phyloP scores from a whole-genome alignment of 2,797 vertebrate genomes.

The Pantherophis vulpinus region DNA sequence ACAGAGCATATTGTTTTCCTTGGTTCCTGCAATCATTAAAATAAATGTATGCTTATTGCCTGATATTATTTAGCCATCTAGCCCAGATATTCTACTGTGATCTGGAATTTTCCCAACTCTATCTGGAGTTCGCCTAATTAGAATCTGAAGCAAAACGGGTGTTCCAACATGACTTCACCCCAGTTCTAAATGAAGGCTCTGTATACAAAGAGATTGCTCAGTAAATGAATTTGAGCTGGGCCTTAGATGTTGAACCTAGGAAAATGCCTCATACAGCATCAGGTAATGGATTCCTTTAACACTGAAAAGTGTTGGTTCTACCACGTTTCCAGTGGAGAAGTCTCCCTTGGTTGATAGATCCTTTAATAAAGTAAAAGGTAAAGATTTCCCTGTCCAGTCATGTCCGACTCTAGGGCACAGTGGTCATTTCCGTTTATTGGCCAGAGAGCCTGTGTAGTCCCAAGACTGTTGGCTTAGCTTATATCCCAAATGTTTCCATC shows the following conservation, averaged over 20 bases:
- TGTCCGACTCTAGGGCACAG: background rate
- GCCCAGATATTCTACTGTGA: background rate
- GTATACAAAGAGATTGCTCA: background rate
- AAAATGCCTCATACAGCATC: background rate
- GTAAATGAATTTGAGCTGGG: background rate
- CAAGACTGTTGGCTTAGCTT: background rate
- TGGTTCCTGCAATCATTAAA: background rate
- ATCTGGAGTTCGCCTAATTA: background rate
- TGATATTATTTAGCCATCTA: background rate
- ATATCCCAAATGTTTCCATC: too few relatives aligned
- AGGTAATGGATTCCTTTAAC: background rate
- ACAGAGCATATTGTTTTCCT: background rate
- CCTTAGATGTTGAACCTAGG: background rate
- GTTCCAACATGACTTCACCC: background rate
- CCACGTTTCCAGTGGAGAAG: background rate
- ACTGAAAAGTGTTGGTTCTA: background rate
- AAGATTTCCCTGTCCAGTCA: background rate
- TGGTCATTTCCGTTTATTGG: background rate
- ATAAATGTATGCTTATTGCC: background rate
- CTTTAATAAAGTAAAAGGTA: background rate
- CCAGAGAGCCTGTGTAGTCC: background rate
- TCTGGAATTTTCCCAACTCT: background rate
- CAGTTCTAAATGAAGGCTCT: too few relatives aligned
- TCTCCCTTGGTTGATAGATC: background rate
- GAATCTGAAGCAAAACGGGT: background rate